Percentiles rank a stretch among this genome's conserved stretches.
These are phyloP conservation scores for Drosophila eugracilis DNA, from an alignment of 1,140 invertebrate genomes.

Conservation along the genomic window DNA sequence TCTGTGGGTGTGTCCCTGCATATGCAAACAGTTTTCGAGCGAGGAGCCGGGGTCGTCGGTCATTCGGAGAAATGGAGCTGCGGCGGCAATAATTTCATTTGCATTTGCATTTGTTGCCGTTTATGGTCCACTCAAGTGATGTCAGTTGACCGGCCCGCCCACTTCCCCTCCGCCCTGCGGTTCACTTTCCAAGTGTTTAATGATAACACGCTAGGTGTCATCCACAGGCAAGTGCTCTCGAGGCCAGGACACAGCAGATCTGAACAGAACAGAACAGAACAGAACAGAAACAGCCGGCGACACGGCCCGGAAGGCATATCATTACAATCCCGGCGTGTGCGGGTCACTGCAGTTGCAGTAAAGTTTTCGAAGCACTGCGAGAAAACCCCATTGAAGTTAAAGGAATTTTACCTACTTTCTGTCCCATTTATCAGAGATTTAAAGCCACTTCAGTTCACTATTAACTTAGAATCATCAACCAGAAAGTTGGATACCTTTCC, in stretches of 20 bases:
- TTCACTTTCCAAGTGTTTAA: slow-evolving; percentile 52
- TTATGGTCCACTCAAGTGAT: slow-evolving; percentile 79
- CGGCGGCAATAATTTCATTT: slow-evolving; percentile 73
- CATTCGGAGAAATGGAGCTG: slow-evolving; percentile 40
- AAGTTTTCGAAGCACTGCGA: neutral
- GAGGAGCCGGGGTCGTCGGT: slow-evolving; percentile 1
- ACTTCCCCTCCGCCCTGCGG: neutral
- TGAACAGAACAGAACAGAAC: slow-evolving; percentile 19
- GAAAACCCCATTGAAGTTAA: neutral
- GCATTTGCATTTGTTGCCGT: slow-evolving; percentile 80
- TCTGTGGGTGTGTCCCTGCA: slow-evolving; percentile 60
- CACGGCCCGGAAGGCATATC: slow-evolving; percentile 22
- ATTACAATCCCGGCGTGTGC: slow-evolving; percentile 9
- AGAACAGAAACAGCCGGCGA: slow-evolving; percentile 5
- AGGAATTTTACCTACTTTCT: too few species aligned
- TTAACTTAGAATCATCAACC: too few species aligned
- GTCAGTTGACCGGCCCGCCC: slow-evolving; percentile 53
- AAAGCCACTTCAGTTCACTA: too few species aligned
- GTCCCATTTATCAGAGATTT: too few species aligned
- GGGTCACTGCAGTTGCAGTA: neutral
- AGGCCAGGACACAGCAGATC: slow-evolving; percentile 4
- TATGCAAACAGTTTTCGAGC: slow-evolving; percentile 72
- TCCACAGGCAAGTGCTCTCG: slow-evolving; percentile 56
- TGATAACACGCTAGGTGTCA: slow-evolving; percentile 75
- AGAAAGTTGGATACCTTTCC: neutral